A percentile compares a stretch with the other conserved stretches of the same genome.
These are phyloP conservation scores for Lontra canadensis DNA, from an alignment of 2,113 vertebrate species.

Conservation along the genomic window DNA sequence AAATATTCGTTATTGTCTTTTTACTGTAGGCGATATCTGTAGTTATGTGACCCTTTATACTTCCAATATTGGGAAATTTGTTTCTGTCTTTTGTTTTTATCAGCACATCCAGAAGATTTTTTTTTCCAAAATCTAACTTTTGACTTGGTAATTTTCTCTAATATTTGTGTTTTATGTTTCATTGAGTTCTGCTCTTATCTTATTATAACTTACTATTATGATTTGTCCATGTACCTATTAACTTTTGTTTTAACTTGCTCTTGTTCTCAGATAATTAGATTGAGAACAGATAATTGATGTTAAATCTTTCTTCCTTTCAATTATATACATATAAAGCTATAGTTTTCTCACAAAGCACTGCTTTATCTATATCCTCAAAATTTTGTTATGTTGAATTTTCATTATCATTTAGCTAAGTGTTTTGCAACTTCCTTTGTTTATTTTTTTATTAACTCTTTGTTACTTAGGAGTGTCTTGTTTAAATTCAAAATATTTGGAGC, in stretches of 20 bases:
- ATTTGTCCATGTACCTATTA: background rate
- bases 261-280: background rate
- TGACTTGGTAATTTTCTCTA: background rate
- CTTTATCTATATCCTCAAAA: background rate
- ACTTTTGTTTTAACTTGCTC: background rate
- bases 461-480: background rate
- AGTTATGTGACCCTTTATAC: background rate
- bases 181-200: background rate
- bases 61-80: background rate
- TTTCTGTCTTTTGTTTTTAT: background rate
- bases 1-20: background rate
- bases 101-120: background rate
- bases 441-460: background rate
- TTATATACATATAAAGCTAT: background rate
- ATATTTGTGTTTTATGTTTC: background rate
- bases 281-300: background rate
- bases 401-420: background rate
- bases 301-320: background rate
- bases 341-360: background rate
- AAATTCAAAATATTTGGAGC: background rate
- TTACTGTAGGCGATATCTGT: background rate
- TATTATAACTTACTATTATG: background rate
- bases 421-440: background rate
- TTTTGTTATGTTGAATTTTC: background rate
- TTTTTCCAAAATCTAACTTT: background rate